These are phyloP conservation scores for Pachymerium ferrugineum DNA, from an alignment of 2,888 invertebrate species.

Conservation along the genomic window DNA sequence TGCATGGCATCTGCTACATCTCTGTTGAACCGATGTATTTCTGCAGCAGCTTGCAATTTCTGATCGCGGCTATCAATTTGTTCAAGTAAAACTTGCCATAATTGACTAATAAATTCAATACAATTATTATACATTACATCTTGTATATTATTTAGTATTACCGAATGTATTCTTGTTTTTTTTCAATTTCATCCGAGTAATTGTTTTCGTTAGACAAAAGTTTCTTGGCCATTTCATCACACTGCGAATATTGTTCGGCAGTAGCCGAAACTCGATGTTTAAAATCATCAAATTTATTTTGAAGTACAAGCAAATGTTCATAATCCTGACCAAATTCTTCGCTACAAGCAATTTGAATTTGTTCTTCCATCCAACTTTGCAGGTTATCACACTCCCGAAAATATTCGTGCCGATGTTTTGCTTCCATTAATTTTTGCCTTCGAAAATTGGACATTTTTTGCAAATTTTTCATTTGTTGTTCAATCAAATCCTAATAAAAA, in stretches of 20 bases:
- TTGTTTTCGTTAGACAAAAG: slow-evolving; percentile 77
- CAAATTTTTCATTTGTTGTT: slow-evolving; percentile 70
- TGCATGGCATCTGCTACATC: slow-evolving; percentile 87
- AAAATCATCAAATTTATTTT: slow-evolving; percentile 87
- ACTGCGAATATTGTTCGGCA: slow-evolving; percentile 81
- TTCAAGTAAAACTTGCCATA: slow-evolving; percentile 80
- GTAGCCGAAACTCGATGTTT: slow-evolving; percentile 85
- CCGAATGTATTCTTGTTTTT: slow-evolving; percentile 79
- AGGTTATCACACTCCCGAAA: slow-evolving; percentile 82
- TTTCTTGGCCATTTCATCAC: slow-evolving; percentile 83
- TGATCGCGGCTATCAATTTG: slow-evolving; percentile 80
- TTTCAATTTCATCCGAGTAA: slow-evolving; percentile 76
- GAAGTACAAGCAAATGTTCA: slow-evolving; percentile 76
- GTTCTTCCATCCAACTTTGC: slow-evolving; percentile 87
- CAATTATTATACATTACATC: not conserved
- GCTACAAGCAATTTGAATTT: slow-evolving; percentile 77
- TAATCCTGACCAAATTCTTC: slow-evolving; percentile 94
- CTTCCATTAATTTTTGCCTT: slow-evolving; percentile 82
- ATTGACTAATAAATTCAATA: slow-evolving; percentile 40
- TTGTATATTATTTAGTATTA: slow-evolving; percentile 49
- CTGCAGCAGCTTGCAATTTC: slow-evolving; percentile 86
- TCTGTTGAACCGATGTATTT: slow-evolving; percentile 94
- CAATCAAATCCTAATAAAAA: slow-evolving; percentile 51
- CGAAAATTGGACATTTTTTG: slow-evolving; percentile 72
- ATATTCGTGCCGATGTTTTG: slow-evolving; percentile 84